These are phyloP conservation scores for Chaetorhynchus papuensis DNA, from an alignment of 2,113 vertebrate genomes.

Conservation along the genomic window DNA sequence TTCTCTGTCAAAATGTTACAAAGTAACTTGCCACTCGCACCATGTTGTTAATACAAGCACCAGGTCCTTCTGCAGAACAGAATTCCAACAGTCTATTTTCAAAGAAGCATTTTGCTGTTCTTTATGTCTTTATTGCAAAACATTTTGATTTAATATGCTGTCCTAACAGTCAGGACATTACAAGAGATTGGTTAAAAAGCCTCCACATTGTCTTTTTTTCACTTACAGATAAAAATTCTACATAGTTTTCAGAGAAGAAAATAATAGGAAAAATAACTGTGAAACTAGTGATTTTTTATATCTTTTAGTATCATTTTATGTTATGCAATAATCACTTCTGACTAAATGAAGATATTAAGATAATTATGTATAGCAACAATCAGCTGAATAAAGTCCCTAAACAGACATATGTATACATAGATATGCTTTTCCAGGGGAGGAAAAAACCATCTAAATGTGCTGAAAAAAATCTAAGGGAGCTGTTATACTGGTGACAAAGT, in stretches of 20 bases:
- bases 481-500: background rate
- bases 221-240: background rate
- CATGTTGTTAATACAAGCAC: background rate
- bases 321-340: background rate
- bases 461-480: background rate
- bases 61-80: background rate
- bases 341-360: background rate
- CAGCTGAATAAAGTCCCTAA: background rate
- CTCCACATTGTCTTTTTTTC: background rate
- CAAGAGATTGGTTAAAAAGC: background rate
- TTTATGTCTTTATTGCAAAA: background rate
- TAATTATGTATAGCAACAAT: background rate
- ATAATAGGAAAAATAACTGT: background rate
- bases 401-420: background rate
- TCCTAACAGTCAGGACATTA: background rate
- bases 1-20: background rate
- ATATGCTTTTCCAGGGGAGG: background rate
- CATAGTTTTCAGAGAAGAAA: background rate
- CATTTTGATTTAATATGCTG: background rate
- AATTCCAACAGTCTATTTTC: background rate
- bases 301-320: background rate
- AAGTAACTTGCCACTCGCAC: background rate
- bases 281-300: background rate
- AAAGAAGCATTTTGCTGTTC: background rate
- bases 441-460: background rate